These are phyloP conservation scores for Takifugu bimaculatus DNA, from an alignment of 2,113 vertebrate genomes.

Conservation along the genomic window DNA sequence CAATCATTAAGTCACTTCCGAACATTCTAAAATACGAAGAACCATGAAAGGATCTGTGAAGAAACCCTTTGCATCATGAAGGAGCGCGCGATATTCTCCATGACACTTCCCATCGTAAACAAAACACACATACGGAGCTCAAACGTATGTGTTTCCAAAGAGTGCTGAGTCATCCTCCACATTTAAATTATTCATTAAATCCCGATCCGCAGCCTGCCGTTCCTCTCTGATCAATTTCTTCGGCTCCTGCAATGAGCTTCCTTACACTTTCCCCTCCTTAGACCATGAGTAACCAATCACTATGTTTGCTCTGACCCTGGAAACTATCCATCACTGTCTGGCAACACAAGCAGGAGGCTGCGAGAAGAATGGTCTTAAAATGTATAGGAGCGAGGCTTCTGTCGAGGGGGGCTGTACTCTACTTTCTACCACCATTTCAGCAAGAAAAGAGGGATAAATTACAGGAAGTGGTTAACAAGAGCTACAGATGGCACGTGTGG, in stretches of 20 bases:
- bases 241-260: conserved; percentile 6
- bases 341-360: neutral
- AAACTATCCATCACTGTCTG: conserved; percentile 58
- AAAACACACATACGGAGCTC: conserved; percentile 39
- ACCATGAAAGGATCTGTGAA: no score
- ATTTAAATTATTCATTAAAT: conserved; percentile 75
- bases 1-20: no score
- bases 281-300: conserved; percentile 49
- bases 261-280: conserved; percentile 16
- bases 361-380: conserved; percentile 14
- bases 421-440: neutral
- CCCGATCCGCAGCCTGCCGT: conserved; percentile 14
- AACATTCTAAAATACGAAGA: no score
- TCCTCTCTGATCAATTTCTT: conserved; percentile 63
- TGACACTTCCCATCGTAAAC: conserved; percentile 17
- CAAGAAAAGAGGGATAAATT: neutral
- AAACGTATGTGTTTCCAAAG: conserved; percentile 32
- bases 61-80: neutral
- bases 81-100: conserved; percentile 7
- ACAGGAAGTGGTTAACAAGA: neutral
- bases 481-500: conserved; percentile 32
- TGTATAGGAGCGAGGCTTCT: neutral
- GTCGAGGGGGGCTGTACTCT: neutral
- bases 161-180: conserved; percentile 63
- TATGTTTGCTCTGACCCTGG: conserved; percentile 16